Evolutionary conservation across 2,888 invertebrate species (phyloP), one percentile per base, ranked within the genome.

Genomic region (Tipula lateralis): DNA sequence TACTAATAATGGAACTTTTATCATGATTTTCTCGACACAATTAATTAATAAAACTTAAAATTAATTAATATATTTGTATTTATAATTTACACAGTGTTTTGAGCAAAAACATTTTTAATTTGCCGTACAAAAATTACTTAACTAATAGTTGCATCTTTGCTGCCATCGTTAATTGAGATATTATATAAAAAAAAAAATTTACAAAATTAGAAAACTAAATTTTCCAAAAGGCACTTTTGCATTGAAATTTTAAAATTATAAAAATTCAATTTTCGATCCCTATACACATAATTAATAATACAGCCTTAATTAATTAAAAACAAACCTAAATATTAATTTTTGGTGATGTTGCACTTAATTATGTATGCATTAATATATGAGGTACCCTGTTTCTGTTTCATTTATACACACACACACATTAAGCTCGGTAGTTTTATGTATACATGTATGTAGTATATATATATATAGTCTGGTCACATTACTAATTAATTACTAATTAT

Each of bases 341-440:
- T 66, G 66, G 66, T 66, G 66, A 66, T 66, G 66, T 66, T 66
- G 66, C 66, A 24, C 66, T 66, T 66, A 66, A 50, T 66, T 66
- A 66, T 66, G 66, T 66, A 66, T 66, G 66, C 24, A 66, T 66
- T 66, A 66, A 66, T 66, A 24, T 66, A 66, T 66, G 66, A 66
- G 66, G 66, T 66, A 66, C 66, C 66, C 66, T 66, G 66, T 66
- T 66, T 66, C 24, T 66, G 7, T 66, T 66, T 66, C 66, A 66
- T 66, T 66, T 66, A 66, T 50, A 50, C 66, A 66, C 19, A 39
- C 39, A 7, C 9, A 66, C 66, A 24, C 66, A 66, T 66, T 66
- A 66, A 66, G 66, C 66, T 66, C 66, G 66, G 19, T 66, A 6
- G 19, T 19, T 66, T 9, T 66, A 66, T 66, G 9, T 66, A 66